These are phyloP conservation scores for Chaetodon trifascialis DNA, from an alignment of 2,113 vertebrate species.

Conservation along the genomic window DNA sequence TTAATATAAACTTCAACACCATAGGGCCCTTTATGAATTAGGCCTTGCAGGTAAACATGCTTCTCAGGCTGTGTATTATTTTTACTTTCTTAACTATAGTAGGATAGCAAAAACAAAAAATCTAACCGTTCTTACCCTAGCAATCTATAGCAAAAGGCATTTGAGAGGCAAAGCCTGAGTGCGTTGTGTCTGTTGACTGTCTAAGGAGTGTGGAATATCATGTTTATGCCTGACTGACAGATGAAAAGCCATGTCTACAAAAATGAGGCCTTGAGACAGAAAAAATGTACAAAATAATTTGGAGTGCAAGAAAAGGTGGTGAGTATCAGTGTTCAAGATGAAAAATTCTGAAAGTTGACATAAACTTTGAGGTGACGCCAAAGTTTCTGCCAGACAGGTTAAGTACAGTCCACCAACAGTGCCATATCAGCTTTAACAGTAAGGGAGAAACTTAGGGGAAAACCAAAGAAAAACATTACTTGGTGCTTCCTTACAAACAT, in stretches of 20 bases:
- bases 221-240: no score
- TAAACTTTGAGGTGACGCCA: background rate
- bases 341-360: background rate
- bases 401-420: background rate
- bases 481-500: constrained; percentile 6
- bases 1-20: no score
- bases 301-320: background rate
- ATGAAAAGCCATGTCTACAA: background rate
- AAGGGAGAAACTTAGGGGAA: background rate
- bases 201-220: background rate
- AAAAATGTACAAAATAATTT: background rate
- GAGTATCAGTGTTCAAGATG: background rate
- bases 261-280: background rate
- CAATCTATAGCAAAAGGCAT: background rate
- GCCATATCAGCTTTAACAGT: background rate
- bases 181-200: background rate
- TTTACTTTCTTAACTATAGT: no score
- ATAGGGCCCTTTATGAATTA: no score
- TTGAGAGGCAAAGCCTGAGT: background rate
- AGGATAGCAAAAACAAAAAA: background rate
- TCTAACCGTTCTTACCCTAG: background rate
- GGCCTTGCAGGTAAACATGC: no score
- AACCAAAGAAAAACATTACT: background rate
- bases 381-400: background rate
- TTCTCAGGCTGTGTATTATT: background rate